phyloP scores from a whole-genome alignment of 2,113 vertebrate species.

The Gila orcuttii region DNA sequence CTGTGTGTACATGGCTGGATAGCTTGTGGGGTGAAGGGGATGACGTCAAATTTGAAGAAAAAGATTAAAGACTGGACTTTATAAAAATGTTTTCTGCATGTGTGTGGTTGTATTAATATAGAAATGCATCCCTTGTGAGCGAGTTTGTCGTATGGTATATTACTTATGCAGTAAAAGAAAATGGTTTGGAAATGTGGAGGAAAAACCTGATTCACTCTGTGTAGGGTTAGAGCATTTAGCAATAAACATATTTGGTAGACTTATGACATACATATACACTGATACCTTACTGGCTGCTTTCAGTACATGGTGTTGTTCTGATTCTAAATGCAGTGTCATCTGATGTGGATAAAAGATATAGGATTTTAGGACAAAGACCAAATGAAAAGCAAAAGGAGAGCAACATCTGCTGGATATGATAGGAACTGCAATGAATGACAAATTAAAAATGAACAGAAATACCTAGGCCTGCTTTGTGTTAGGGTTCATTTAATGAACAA shows the following conservation, averaged over 20 bases:
- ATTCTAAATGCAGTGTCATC: constrained; percentile 19
- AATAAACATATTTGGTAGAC: background rate
- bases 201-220: background rate
- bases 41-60: background rate
- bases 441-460: background rate
- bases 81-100: background rate
- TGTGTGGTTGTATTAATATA: constrained; percentile 2
- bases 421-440: background rate
- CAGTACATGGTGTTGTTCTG: background rate
- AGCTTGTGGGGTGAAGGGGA: background rate
- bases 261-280: background rate
- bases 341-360: constrained; percentile 18
- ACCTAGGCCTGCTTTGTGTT: background rate
- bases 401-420: background rate
- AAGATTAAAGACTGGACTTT: constrained; percentile 5
- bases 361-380: background rate
- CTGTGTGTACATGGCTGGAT: background rate
- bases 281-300: background rate
- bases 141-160: background rate
- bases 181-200: background rate
- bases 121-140: background rate
- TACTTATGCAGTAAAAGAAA: constrained; percentile 5
- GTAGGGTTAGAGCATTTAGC: background rate
- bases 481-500: background rate
- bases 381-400: background rate